Base-by-base conservation (phyloP, 2,797 vertebrate species). In the Microctenopoma steveboyesi region DNA sequence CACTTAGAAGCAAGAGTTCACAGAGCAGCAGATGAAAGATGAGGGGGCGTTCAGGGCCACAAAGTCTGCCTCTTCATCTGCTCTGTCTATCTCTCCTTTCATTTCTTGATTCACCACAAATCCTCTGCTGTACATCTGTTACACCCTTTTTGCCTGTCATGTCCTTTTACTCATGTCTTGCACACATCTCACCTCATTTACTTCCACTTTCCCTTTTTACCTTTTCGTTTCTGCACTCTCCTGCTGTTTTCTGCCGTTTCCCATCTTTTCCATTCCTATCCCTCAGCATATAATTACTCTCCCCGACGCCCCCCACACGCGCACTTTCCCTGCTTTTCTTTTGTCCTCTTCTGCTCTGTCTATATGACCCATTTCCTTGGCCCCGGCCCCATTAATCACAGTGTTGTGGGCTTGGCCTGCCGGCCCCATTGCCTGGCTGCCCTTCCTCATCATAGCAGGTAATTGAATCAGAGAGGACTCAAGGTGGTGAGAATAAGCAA, bases 361-460 rank as follows among this genome's bases (percentile, higher is more conserved):
- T 63, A 6, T 78, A 48, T 94, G 93, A 93, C 93, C 93, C 85
- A 94, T 74, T 93, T 94, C 85, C 61, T 70, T 51, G 65, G 55
- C 72, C 63, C 64, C 60, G 60, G 78, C 81, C 81, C 76, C 88
- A 94, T 94, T 92, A 88, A 93, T 94, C 93, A 92, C 82, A 52
- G 81, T 16, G 72, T 69, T 63, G 69, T 83, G 81, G 83, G 76
- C 61, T 58, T 18, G 67, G 72, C 68, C 71, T 25, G 47, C 69
- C 86, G 58, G 52, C 70, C 58, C 76, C 65, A 45, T 73, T 85
- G 78, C 79, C 72, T 82, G 72, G 62, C 81, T 80, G 73, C 78
- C 68, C 75, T 69, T 86, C 82, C 76, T 92, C 90, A 92, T 93
- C 87, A 87, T 80, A 84, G 68, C 69, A 76, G 60, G 79, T 91